Evolutionary conservation across 2,888 invertebrate genomes (phyloP), one percentile per base, ranked within the genome.

Genomic region (Pardosa pseudoannulata): DNA sequence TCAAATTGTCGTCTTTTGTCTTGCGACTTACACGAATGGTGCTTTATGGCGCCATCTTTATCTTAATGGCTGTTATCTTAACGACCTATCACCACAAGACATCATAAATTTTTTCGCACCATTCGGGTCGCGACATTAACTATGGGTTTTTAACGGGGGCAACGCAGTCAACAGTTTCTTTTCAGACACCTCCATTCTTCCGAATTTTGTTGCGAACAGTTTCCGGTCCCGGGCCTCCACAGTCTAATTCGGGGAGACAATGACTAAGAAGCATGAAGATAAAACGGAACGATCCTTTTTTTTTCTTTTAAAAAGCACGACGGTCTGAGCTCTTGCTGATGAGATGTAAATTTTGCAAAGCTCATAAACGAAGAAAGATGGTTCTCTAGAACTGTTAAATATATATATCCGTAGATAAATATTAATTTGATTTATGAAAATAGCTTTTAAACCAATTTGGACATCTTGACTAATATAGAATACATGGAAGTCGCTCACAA

Each of bases 41-140:
- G n/a, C 56, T 56, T 56, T 23, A 56, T 23, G 23, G 56, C 23
- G 56, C 56, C 56, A 23, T 56, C 23, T 56, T 56, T 23, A 56
- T 56, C 56, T 56, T 23, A 56, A 56, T 56, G 56, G 19, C 5
- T 23, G 19, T 23, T 56, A 56, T 56, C 56, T 56, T 56, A 56
- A 56, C 23, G 56, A 56, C 56, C 56, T 56, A 56, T 56, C 56
- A 56, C 19, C 56, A 56, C 23, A 56, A 56, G 56, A 56, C 56
- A 56, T 23, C 56, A 56, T 56, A 56, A 56, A 56, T 56, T 56
- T 19, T 56, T 56, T 23, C 13, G 23, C 56, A 56, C 19, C 5
- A 23, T 16, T 23, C 3, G 19, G 23, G 56, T 23, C 23, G 23
- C 56, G 56, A 56, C 56, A 56, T 16, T 56, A 23, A 56, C 56